Conservation (phyloP, 1,140 invertebrate genomes). For the Octopus bimaculoides region DNA sequence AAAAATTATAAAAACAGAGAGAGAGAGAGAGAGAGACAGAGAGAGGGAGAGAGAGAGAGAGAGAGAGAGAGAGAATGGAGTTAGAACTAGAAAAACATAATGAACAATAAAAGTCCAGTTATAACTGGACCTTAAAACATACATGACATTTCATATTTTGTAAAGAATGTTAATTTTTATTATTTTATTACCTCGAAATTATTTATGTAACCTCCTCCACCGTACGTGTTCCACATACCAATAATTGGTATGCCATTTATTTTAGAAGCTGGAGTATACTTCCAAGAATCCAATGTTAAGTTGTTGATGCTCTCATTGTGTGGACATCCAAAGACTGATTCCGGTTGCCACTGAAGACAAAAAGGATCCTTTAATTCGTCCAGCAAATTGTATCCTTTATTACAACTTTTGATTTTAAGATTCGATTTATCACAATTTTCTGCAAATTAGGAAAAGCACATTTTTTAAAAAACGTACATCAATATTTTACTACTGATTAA, state of each 20-base stretch:
- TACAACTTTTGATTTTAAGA: neutral
- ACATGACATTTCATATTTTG: no score
- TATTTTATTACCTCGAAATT: constrained; percentile 14
- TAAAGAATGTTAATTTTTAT: no score
- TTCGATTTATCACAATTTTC: neutral
- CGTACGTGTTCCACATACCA: constrained; percentile 30
- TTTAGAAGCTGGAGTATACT: constrained; percentile 22
- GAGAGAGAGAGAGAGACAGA: neutral
- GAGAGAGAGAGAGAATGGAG: neutral
- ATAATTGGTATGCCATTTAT: constrained; percentile 33
- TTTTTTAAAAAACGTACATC: no score
- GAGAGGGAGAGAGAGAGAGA: neutral
- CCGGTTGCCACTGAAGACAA: constrained; percentile 22
- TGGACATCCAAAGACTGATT: constrained; percentile 1
- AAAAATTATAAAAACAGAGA: neutral
- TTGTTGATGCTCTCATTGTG: neutral
- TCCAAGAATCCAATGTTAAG: constrained; percentile 27
- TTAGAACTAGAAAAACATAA: no score
- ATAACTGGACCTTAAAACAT: no score
- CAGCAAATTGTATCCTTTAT: neutral
- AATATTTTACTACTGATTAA: no score
- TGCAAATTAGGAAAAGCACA: neutral
- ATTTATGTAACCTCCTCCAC: constrained; percentile 37
- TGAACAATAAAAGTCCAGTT: no score
- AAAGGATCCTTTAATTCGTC: neutral